Evolutionary conservation across 2,113 vertebrate species (phyloP).

Genomic region (Riparia riparia): DNA sequence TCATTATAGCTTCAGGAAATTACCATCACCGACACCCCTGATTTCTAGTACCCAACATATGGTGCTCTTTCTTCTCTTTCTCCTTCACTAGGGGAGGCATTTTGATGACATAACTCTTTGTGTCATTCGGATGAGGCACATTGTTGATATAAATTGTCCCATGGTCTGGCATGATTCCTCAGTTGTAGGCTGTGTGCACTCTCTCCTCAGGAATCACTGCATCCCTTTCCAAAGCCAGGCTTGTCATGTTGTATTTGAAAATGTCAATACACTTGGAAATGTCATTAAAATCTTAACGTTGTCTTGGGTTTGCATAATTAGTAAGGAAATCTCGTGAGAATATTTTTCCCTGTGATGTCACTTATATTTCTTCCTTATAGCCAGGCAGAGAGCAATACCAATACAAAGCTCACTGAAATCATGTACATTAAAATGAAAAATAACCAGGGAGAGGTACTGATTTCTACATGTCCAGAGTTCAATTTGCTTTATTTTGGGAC

Average conservation of each 20-base stretch:
- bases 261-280: neutral
- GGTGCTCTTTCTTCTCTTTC: neutral
- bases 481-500: neutral
- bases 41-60: neutral
- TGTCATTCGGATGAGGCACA: neutral
- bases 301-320: conserved; percentile 6
- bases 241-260: neutral
- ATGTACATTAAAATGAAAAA: neutral
- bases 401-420: neutral
- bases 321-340: neutral
- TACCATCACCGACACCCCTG: neutral
- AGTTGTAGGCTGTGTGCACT: neutral
- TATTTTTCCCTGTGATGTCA: neutral
- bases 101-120: neutral
- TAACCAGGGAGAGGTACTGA: neutral
- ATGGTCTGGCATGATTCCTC: neutral
- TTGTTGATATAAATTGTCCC: neutral
- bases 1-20: neutral
- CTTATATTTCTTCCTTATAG: neutral
- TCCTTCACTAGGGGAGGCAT: neutral
- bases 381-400: neutral
- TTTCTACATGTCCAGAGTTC: neutral
- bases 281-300: neutral
- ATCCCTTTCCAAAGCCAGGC: neutral
- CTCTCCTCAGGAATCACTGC: neutral